These are phyloP conservation scores for Tragelaphus imberbis DNA, from an alignment of 2,113 vertebrate species.

Conservation along the genomic window DNA sequence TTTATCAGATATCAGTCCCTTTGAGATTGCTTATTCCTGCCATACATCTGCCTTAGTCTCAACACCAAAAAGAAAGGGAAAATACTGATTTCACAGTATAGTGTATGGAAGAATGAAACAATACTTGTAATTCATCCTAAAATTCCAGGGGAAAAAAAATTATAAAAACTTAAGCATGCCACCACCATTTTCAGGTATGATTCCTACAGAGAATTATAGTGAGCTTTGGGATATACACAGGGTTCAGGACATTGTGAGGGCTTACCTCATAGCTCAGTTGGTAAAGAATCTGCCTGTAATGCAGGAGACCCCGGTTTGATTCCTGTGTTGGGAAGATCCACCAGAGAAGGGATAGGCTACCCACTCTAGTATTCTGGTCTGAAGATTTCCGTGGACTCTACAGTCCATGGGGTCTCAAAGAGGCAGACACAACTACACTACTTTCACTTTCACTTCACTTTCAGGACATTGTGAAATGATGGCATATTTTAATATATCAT, in stretches of 20 bases:
- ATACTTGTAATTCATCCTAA: not conserved
- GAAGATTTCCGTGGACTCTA: not conserved
- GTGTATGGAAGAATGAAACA: slow-evolving; percentile 12
- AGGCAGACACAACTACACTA: rapidly evolving
- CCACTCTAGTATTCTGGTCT: not conserved
- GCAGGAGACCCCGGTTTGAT: not conserved
- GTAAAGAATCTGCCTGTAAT: not conserved
- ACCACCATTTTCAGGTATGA: not conserved
- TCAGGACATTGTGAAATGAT: not conserved
- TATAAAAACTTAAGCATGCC: not conserved
- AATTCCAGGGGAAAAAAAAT: not conserved
- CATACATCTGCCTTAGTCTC: not conserved
- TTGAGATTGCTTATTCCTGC: not conserved
- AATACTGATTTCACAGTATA: not conserved
- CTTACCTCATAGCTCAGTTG: not conserved
- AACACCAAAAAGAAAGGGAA: not conserved
- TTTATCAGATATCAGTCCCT: not conserved
- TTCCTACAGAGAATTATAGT: not conserved
- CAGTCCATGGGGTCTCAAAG: not conserved
- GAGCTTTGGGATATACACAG: not conserved
- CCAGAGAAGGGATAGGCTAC: not conserved
- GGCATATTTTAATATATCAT: not conserved
- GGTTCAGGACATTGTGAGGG: not conserved
- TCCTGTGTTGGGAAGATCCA: not conserved
- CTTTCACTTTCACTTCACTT: not conserved